These are phyloP conservation scores for Drosophila ironensis DNA, from an alignment of 1,140 invertebrate species.

Conservation along the genomic window DNA sequence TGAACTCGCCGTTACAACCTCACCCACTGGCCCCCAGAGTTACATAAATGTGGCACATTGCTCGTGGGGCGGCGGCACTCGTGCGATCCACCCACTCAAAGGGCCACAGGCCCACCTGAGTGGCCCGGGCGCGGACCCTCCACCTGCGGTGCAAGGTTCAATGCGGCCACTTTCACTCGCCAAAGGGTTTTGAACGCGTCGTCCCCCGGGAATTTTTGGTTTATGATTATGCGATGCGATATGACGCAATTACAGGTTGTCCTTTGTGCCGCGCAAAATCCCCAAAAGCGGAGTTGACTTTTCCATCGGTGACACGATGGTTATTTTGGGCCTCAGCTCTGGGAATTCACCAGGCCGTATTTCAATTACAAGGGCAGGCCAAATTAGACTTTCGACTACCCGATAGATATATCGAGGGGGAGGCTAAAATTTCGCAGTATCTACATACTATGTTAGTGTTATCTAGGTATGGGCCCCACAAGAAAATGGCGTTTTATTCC, in stretches of 20 bases:
- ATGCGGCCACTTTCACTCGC: constrained; percentile 32
- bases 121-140: constrained; percentile 1
- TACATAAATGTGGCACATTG: constrained; percentile 22
- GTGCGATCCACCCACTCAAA: constrained; percentile 29
- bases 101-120: constrained; percentile 8
- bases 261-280: constrained; percentile 21
- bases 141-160: constrained; percentile 31
- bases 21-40: too few relatives aligned
- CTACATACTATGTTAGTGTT: constrained; percentile 51
- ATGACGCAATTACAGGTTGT: constrained; percentile 25
- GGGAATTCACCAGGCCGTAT: constrained; percentile 53
- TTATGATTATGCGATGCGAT: constrained; percentile 25
- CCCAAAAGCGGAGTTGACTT: constrained; percentile 26
- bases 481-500: constrained; percentile 57
- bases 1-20: constrained; percentile 17
- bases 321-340: constrained; percentile 41
- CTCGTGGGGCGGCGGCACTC: constrained; percentile 14
- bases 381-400: constrained; percentile 72
- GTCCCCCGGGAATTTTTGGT: constrained; percentile 21
- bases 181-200: constrained; percentile 27
- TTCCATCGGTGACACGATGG: constrained; percentile 66
- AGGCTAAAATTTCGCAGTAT: constrained; percentile 14
- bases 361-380: constrained; percentile 64
- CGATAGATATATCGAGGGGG: constrained; percentile 51
- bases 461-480: constrained; percentile 36